Evolutionary conservation across 2,888 invertebrate genomes (phyloP).

Genomic region (Lasius fuliginosus): DNA sequence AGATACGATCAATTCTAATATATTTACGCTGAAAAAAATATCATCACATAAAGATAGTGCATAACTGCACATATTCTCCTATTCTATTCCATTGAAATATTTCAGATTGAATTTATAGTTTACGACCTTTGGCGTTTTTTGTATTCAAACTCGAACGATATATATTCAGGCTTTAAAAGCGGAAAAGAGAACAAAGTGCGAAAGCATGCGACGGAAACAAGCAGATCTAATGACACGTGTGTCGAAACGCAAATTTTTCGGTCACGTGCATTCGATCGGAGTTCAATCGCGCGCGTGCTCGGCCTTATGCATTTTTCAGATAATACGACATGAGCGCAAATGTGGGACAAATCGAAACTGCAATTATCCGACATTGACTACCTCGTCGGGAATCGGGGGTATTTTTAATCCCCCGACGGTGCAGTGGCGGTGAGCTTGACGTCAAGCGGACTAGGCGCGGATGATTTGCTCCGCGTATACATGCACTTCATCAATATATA

Average conservation of each 20-base stretch:
- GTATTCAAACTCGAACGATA: not conserved
- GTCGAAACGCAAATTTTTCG: conserved; percentile 37
- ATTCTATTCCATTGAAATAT: not conserved
- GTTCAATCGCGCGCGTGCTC: not conserved
- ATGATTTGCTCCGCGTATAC: conserved; percentile 63
- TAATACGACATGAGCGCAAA: conserved; percentile 27
- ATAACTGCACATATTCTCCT: not conserved
- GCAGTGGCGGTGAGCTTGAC: conserved; percentile 60
- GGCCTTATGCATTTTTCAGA: not conserved
- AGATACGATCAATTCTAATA: not conserved
- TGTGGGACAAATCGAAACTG: conserved; percentile 53
- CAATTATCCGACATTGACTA: conserved; percentile 66
- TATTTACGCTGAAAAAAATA: not conserved
- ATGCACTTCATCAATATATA: conserved; percentile 58
- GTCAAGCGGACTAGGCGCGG: conserved; percentile 70
- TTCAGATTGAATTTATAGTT: not conserved
- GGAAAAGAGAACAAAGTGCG: not conserved
- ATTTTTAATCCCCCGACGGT: conserved; percentile 68
- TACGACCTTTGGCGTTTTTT: not conserved
- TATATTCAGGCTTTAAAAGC: not conserved
- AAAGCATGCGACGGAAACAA: not conserved
- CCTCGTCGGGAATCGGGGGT: conserved; percentile 66
- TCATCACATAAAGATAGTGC: not conserved
- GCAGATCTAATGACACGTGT: not conserved
- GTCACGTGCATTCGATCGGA: conserved; percentile 28